Conservation (phyloP, 2,888 invertebrate genomes). For the Iselma pallidipennis region DNA sequence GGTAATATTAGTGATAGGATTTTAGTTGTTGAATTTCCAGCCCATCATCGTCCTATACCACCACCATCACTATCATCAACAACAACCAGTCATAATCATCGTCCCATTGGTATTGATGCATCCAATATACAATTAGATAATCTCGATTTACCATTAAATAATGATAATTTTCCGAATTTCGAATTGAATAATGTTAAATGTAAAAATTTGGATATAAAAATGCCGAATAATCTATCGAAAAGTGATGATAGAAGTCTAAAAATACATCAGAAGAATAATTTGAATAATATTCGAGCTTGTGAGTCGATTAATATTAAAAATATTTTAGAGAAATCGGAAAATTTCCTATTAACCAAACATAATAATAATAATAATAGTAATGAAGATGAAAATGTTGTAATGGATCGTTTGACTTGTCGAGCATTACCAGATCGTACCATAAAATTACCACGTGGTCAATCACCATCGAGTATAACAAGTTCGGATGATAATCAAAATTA, state of each 20-base stretch:
- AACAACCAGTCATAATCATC: conserved; percentile 31
- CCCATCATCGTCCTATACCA: conserved; percentile 46
- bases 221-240: conserved; percentile 33
- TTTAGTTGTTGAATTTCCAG: conserved; percentile 74
- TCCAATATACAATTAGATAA: conserved; percentile 42
- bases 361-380: not conserved
- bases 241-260: conserved; percentile 23
- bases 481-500: conserved; percentile 41
- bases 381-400: conserved; percentile 14
- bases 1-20: conserved; percentile 82
- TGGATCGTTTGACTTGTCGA: conserved; percentile 64
- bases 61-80: conserved; percentile 28
- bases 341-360: conserved; percentile 31
- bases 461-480: conserved; percentile 31
- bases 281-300: conserved; percentile 52
- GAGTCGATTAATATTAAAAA: conserved; percentile 42
- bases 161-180: conserved; percentile 25
- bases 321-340: conserved; percentile 34
- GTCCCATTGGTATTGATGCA: conserved; percentile 50
- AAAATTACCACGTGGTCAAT: conserved; percentile 36
- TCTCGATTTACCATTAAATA: conserved; percentile 42
- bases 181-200: conserved; percentile 33
- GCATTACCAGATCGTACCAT: conserved; percentile 65
- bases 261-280: conserved; percentile 42
- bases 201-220: conserved; percentile 24